Evolutionary conservation across 2,888 invertebrate species (phyloP).

Genomic region (Pogonocherus hispidulus): DNA sequence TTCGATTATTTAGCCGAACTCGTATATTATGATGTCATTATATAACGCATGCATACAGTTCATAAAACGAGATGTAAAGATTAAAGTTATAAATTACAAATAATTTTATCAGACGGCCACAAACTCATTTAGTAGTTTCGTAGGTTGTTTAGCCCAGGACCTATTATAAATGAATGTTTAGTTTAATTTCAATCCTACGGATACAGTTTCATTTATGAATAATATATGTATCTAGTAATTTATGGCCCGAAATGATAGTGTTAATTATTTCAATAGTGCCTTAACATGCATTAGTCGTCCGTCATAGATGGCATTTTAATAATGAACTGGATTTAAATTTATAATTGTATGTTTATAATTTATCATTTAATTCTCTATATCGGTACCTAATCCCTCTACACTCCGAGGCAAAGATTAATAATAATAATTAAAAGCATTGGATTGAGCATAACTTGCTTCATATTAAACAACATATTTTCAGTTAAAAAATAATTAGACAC

Average conservation of each 20-base stretch:
- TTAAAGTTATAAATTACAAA: conserved; percentile 35
- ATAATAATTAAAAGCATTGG: too few species aligned
- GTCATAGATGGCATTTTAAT: conserved; percentile 1
- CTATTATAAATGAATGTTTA: conserved; percentile 25
- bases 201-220: conserved; percentile 7
- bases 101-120: conserved; percentile 35
- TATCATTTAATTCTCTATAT: too few species aligned
- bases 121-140: conserved; percentile 38
- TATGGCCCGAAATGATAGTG: conserved; percentile 5
- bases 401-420: too few species aligned
- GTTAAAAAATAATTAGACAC: too few species aligned
- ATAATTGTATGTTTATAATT: conserved; percentile 2
- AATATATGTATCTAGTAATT: background rate
- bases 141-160: conserved; percentile 35
- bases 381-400: too few species aligned
- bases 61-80: conserved; percentile 14
- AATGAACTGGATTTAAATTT: background rate
- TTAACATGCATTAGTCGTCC: background rate
- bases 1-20: too few species aligned
- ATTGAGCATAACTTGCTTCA: too few species aligned
- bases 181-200: background rate
- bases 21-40: conserved; percentile 13
- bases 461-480: too few species aligned
- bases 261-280: conserved; percentile 15
- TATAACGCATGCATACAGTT: background rate